phyloP scores from a whole-genome alignment of 1,140 invertebrate species.

The Drosophila micromelanica region DNA sequence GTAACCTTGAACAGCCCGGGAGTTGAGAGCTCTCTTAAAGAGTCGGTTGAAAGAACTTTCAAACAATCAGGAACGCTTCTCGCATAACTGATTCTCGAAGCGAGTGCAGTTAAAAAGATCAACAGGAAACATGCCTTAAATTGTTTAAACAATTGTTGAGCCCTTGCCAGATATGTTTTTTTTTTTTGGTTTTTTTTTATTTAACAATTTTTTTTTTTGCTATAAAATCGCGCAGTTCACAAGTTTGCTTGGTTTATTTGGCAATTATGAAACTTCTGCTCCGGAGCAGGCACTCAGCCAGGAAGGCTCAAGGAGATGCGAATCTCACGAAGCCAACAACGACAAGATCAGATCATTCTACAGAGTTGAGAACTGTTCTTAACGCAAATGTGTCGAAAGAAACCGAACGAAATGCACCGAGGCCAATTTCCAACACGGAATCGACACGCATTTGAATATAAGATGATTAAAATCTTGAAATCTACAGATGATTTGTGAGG shows the following conservation, averaged over 20 bases:
- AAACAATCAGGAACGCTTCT: not conserved
- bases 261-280: slow-evolving; percentile 26
- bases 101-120: slow-evolving; percentile 7
- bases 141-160: slow-evolving; percentile 32
- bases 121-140: slow-evolving; percentile 21
- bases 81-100: not conserved
- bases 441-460: not conserved
- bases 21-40: not conserved
- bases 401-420: not conserved
- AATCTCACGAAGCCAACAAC: not conserved
- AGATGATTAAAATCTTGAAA: not conserved
- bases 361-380: not conserved
- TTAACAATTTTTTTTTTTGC: not conserved
- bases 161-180: not conserved
- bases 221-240: slow-evolving; percentile 10
- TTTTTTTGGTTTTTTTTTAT: not conserved
- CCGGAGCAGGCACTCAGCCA: slow-evolving; percentile 2
- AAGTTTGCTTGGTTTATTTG: not conserved
- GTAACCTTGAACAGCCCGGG: slow-evolving; percentile 13
- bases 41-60: slow-evolving; percentile 32
- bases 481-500: not conserved
- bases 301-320: not conserved
- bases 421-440: not conserved
- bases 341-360: not conserved
- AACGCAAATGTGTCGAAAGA: not conserved